Evolutionary conservation across 2,797 vertebrate genomes (phyloP).

Genomic region (Neopelma chrysocephalum): DNA sequence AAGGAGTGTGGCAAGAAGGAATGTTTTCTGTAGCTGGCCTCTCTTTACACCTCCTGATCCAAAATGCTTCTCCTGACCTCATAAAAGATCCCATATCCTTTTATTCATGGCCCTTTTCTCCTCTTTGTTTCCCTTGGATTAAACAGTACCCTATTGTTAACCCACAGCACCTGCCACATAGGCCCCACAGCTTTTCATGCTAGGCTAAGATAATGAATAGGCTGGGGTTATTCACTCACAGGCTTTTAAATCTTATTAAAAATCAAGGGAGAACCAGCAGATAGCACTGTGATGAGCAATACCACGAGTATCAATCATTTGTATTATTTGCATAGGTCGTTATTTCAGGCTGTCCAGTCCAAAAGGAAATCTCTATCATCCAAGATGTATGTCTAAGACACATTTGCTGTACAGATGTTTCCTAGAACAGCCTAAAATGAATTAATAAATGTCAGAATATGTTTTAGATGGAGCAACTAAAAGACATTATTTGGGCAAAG

Average conservation of each 20-base stretch:
- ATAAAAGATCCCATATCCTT: conserved; percentile 30
- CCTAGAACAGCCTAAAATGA: conserved; percentile 46
- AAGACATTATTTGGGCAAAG: conserved; percentile 26
- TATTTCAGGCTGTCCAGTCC: conserved; percentile 53
- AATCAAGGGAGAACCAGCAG: conserved; percentile 10
- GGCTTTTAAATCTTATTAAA: conserved; percentile 31
- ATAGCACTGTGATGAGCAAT: conserved; percentile 41
- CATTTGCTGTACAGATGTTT: conserved; percentile 73
- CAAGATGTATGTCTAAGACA: conserved; percentile 55
- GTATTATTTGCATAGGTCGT: conserved; percentile 54
- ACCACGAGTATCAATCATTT: conserved; percentile 48
- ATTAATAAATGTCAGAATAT: conserved; percentile 52
- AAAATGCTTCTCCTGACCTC: conserved; percentile 22
- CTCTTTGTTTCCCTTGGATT: conserved; percentile 36
- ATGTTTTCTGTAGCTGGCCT: conserved; percentile 25
- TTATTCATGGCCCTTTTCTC: conserved; percentile 43
- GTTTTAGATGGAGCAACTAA: conserved; percentile 42
- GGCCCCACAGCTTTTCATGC: conserved; percentile 46
- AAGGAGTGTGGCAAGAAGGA: background rate
- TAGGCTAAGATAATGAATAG: conserved; percentile 56
- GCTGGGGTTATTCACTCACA: conserved; percentile 8
- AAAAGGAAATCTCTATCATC: conserved; percentile 67
- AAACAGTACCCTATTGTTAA: conserved; percentile 68
- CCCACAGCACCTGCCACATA: conserved; percentile 43
- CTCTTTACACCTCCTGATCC: conserved; percentile 19